A percentile compares a stretch with the other conserved stretches of the same genome.
phyloP scores from a whole-genome alignment of 2,888 invertebrate species.

The Yponomeuta malinellus region DNA sequence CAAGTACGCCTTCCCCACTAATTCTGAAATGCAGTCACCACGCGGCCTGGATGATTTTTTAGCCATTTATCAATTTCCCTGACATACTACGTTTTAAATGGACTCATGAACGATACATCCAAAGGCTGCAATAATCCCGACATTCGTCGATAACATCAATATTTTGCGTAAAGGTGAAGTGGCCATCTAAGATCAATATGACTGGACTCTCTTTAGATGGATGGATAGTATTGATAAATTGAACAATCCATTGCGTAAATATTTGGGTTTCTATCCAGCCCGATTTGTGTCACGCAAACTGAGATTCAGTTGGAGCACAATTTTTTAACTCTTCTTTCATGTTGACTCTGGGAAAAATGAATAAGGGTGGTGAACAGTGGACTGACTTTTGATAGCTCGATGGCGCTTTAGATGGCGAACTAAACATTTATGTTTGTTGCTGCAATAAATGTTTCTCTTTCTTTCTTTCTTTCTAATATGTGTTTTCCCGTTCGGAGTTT shows the following conservation, averaged over 20 bases:
- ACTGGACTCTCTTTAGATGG: constrained; percentile 27
- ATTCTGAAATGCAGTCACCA: background rate
- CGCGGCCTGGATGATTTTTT: background rate
- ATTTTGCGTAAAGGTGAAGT: background rate
- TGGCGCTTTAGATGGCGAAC: no score
- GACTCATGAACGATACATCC: constrained; percentile 1
- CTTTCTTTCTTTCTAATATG: no score
- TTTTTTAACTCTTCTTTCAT: constrained; percentile 30
- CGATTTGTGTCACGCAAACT: constrained; percentile 26
- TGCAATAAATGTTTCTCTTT: no score
- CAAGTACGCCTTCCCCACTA: background rate
- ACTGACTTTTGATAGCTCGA: no score
- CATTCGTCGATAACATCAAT: background rate
- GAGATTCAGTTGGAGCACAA: constrained; percentile 31
- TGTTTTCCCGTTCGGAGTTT: no score
- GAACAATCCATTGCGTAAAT: constrained; percentile 31
- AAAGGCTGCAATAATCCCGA: constrained; percentile 4
- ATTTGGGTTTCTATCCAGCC: constrained; percentile 31
- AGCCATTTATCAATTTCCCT: constrained; percentile 1
- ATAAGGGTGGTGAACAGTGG: constrained; percentile 16
- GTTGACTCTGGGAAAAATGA: constrained; percentile 30
- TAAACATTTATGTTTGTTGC: no score
- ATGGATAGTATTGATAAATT: constrained; percentile 30
- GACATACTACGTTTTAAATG: background rate
- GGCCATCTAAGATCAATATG: constrained; percentile 33